Base-by-base conservation (phyloP, 2,888 invertebrate species). In the Chrysolina haemoptera region DNA sequence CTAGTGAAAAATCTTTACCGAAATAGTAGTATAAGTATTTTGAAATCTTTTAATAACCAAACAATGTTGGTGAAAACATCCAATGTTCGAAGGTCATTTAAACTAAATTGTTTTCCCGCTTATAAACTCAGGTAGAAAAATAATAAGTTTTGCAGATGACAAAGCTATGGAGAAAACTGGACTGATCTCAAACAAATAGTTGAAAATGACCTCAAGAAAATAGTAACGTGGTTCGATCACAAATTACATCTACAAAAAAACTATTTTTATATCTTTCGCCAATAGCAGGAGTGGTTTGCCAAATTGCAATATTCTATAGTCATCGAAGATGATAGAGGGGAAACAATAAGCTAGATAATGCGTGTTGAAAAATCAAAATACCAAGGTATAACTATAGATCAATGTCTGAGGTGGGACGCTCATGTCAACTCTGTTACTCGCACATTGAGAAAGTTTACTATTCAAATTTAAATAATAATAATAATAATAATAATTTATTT, bases 281-380 rank as follows among this genome's bases (percentile, higher is more conserved):
- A 43, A 43, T 43, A 43, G 8, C 43, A 43, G 2, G 43, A 43
- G 43, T 43, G 43, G 43, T 43, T 43, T 43, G 12, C 43, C 43
- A 43, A 4, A 43, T 6, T 43, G 2, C 8, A 9, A 43, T 43
- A 11, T n/a, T n/a, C 2, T 12, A 2, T 43, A 43, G 11, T 43
- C 43, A 43, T 43, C 43, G 43, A 43, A 43, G 43, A 48, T 48
- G 48, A 48, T 12, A n/a, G n/a, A 48, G 48, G 5, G 48, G n/a
- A 48, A 48, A 48, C 48, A 48, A 48, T 10, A 10, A 10, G n/a
- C n/a, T n/a, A 48, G 14, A 48, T 48, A 48, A 48, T 48, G 48
- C 48, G n/a, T 14, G 48, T 48, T 48, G 48, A 48, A n/a, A 48
- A 48, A 14, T 48, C 48, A 6, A 48, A 48, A 48, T 48, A 48